phyloP scores from a whole-genome alignment of 1,140 invertebrate genomes.

The Semibalanus balanoides region DNA sequence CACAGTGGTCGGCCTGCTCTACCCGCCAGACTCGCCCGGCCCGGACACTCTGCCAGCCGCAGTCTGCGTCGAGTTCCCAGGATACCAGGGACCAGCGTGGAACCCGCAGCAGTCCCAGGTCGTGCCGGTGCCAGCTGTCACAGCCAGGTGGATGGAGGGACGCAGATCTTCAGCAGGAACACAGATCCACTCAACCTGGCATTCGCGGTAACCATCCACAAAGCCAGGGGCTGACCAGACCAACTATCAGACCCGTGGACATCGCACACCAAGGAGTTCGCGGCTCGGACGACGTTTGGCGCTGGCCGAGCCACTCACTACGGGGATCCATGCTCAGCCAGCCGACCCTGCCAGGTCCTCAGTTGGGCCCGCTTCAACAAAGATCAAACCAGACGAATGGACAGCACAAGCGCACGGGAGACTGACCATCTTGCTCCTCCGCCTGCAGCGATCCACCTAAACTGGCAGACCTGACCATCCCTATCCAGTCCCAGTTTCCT shows the following conservation, averaged over 20 bases:
- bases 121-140: not conserved
- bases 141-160: not conserved
- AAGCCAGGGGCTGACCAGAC: not conserved
- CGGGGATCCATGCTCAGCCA: not conserved
- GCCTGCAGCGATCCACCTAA: not conserved
- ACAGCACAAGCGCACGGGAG: not conserved
- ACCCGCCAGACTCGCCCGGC: not conserved
- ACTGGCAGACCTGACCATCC: not conserved
- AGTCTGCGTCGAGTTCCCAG: not conserved
- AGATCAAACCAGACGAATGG: not conserved
- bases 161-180: not conserved
- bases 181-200: not conserved
- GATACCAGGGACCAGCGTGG: not conserved
- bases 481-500: not conserved
- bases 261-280: not conserved
- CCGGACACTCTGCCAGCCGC: not conserved
- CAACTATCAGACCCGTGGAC: not conserved
- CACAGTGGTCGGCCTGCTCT: not conserved
- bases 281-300: not conserved
- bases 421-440: not conserved
- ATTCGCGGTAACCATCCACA: constrained; percentile 1
- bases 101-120: not conserved
- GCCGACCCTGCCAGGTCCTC: not conserved
- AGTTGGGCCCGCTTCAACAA: not conserved
- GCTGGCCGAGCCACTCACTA: not conserved